phyloP scores from a whole-genome alignment of 2,888 invertebrate species.

The Noctua janthina region DNA sequence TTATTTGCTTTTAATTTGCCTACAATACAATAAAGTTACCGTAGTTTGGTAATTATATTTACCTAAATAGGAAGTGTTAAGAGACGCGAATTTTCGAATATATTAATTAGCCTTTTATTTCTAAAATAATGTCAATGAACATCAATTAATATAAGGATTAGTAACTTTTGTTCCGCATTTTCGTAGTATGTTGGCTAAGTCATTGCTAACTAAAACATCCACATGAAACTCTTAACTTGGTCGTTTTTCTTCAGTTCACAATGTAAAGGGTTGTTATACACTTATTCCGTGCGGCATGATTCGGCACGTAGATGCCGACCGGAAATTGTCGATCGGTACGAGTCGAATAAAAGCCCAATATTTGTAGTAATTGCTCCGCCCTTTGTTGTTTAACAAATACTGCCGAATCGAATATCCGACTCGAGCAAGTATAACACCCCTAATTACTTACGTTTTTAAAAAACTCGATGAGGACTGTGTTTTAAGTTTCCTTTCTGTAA shows the following conservation, averaged over 20 bases:
- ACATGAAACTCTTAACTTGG: slow-evolving; percentile 8
- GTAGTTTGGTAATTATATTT: slow-evolving; percentile 64
- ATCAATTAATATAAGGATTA: slow-evolving; percentile 62
- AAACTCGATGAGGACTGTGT: slow-evolving; percentile 20
- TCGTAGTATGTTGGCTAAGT: slow-evolving; percentile 43
- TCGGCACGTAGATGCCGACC: neutral
- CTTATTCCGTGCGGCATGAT: neutral
- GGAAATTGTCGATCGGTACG: neutral
- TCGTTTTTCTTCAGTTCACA: slow-evolving; percentile 17
- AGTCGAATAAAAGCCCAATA: neutral
- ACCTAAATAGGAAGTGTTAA: slow-evolving; percentile 57
- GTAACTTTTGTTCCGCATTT: slow-evolving; percentile 53
- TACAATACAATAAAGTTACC: slow-evolving; percentile 67
- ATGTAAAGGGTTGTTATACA: neutral
- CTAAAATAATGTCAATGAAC: slow-evolving; percentile 57
- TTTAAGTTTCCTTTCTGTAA: slow-evolving; percentile 43
- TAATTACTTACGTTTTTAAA: neutral
- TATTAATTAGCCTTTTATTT: slow-evolving; percentile 53
- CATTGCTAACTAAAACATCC: slow-evolving; percentile 28
- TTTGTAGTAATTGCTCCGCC: neutral
- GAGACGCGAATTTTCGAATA: slow-evolving; percentile 49
- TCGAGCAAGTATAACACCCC: neutral
- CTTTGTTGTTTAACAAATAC: neutral
- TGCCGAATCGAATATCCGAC: neutral
- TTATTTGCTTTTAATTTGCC: slow-evolving; percentile 52